phyloP scores from a whole-genome alignment of 2,797 vertebrate genomes.

The Xenentodon cancila region DNA sequence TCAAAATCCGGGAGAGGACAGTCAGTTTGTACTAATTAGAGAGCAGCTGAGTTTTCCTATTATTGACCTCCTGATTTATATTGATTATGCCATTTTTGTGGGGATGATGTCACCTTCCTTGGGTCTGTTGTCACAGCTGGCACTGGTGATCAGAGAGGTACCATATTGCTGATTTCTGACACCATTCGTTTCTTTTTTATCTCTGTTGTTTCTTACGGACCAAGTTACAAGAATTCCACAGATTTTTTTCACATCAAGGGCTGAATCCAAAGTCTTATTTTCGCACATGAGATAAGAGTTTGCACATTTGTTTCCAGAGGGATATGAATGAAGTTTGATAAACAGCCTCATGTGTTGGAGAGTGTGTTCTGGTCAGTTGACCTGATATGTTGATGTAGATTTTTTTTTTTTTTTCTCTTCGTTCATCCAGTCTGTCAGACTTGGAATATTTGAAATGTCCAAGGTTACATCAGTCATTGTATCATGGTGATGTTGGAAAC shows the following conservation, averaged over 20 bases:
- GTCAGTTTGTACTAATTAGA: constrained; percentile 49
- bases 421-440: too few relatives aligned
- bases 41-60: constrained; percentile 43
- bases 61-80: constrained; percentile 42
- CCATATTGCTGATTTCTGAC: constrained; percentile 36
- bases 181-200: constrained; percentile 16
- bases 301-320: not conserved
- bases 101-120: constrained; percentile 65
- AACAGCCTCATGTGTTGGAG: constrained; percentile 6
- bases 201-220: not conserved
- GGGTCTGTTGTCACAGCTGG: constrained; percentile 49
- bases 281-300: not conserved
- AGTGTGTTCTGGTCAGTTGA: not conserved
- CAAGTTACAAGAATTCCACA: constrained; percentile 15
- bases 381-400: not conserved
- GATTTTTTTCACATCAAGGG: constrained; percentile 7
- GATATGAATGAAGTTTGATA: not conserved
- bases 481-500: too few relatives aligned
- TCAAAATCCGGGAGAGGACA: constrained; percentile 35
- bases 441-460: too few relatives aligned
- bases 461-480: too few relatives aligned
- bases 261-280: not conserved
- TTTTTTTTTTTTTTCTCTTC: not conserved
- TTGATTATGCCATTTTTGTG: constrained; percentile 57
- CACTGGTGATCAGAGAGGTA: constrained; percentile 27